Conservation (phyloP, 2,797 vertebrate genomes). For the Ctenochaetus hawaiiensis region DNA sequence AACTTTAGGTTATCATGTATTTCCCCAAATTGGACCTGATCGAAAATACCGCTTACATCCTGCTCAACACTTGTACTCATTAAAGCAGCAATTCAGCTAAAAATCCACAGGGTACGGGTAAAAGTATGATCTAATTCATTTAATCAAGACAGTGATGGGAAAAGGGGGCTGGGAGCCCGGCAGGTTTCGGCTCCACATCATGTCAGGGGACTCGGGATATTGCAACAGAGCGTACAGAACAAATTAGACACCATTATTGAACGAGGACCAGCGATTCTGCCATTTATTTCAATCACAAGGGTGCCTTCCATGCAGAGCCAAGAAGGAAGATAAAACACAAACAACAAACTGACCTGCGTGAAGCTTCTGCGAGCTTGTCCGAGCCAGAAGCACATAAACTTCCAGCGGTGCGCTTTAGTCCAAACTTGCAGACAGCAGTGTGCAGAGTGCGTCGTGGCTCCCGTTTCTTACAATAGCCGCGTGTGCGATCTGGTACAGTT, state of each 20-base stretch:
- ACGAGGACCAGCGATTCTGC: constrained; percentile 11
- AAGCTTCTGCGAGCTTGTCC: constrained; percentile 40
- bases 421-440: constrained; percentile 69
- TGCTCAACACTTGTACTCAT: constrained; percentile 32
- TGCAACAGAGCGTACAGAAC: constrained; percentile 35
- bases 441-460: constrained; percentile 25
- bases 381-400: constrained; percentile 65
- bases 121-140: constrained; percentile 37
- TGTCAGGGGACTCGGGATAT: constrained; percentile 31
- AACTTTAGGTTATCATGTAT: constrained; percentile 10
- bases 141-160: constrained; percentile 7
- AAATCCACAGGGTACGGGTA: constrained; percentile 31
- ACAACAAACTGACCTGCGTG: constrained; percentile 69
- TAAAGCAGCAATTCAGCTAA: constrained; percentile 17
- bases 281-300: constrained; percentile 21
- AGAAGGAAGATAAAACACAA: background rate
- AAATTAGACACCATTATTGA: constrained; percentile 34
- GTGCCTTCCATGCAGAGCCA: background rate
- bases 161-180: constrained; percentile 19
- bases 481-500: constrained; percentile 32
- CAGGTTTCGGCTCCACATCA: constrained; percentile 39
- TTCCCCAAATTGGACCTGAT: background rate
- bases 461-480: constrained; percentile 8
- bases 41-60: constrained; percentile 4
- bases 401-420: constrained; percentile 75